Percentiles rank a stretch among this genome's conserved stretches.
phyloP scores from a whole-genome alignment of 2,113 vertebrate species.

The Micronycteris hirsuta region DNA sequence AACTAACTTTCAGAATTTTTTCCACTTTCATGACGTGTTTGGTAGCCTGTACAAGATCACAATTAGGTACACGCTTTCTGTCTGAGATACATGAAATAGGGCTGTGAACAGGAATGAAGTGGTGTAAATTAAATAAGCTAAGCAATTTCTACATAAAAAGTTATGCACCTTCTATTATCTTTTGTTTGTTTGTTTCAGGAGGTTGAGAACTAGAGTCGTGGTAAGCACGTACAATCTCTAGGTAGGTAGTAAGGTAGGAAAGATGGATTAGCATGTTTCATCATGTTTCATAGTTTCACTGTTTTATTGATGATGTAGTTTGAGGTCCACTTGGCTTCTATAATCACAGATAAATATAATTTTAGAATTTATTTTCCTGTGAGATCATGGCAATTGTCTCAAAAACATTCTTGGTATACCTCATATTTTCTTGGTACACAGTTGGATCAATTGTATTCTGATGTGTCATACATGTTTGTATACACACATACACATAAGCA shows the following conservation, averaged over 20 bases:
- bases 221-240: neutral
- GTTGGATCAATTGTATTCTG: neutral
- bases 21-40: neutral
- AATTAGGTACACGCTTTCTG: neutral
- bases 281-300: neutral
- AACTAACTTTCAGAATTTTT: neutral
- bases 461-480: fast-evolving
- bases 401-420: neutral
- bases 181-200: neutral
- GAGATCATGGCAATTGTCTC: neutral
- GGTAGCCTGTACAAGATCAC: neutral
- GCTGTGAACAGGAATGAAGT: neutral
- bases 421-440: neutral
- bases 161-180: neutral
- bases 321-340: neutral
- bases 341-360: neutral
- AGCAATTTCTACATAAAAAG: neutral
- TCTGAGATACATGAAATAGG: neutral
- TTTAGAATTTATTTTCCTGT: neutral
- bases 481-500: neutral
- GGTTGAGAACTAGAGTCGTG: neutral
- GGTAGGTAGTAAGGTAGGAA: neutral
- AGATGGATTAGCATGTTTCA: neutral
- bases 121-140: neutral
- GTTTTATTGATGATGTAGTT: neutral